Base-by-base conservation (phyloP, 2,888 invertebrate genomes). In the Limnephilus rhombicus region DNA sequence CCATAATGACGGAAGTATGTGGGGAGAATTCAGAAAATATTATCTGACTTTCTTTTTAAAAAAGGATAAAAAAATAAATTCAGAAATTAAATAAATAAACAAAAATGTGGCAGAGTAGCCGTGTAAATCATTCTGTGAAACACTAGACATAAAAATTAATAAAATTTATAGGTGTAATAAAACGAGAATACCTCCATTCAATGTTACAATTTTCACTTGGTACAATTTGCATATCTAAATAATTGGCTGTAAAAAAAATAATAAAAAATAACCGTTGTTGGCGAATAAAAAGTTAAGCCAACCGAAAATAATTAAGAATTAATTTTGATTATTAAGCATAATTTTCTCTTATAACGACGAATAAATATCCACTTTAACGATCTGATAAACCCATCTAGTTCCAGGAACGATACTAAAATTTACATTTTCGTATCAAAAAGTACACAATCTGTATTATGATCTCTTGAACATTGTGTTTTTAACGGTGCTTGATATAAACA, bases 241-340 rank as follows among this genome's bases (percentile, higher is more conserved):
- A 89, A 89, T 89, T 89, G 88, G 88, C 88, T 80, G 88, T 89
- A 89, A 89, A 89, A 89, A 89, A 89, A 89, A 89, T 89, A 68
- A 89, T 89, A 89, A 89, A 89, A 80, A 89, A 80, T 89, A 80
- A 89, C 88, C 88, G 88, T 89, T 89, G 88, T 89, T 89, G n/a
- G 88, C 88, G 37, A 89, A 89, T 89, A 89, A 89, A 83, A 89
- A 34, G 88, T 89, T 89, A 89, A 89, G 24, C 88, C 80, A 89
- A 89, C 80, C 88, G 80, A 89, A 89, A 89, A 89, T 80, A 89
- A 89, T 89, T 89, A 89, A 80, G 88, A 89, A 89, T 89, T 89
- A 89, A 89, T 89, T 89, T 89, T 89, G 88, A 89, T 89, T 89
- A 89, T 89, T 37, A 68, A 89, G 88, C 88, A 80, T n/a, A 18